Conservation (phyloP, 2,113 vertebrate species). For the Hippocampus abdominalis region DNA sequence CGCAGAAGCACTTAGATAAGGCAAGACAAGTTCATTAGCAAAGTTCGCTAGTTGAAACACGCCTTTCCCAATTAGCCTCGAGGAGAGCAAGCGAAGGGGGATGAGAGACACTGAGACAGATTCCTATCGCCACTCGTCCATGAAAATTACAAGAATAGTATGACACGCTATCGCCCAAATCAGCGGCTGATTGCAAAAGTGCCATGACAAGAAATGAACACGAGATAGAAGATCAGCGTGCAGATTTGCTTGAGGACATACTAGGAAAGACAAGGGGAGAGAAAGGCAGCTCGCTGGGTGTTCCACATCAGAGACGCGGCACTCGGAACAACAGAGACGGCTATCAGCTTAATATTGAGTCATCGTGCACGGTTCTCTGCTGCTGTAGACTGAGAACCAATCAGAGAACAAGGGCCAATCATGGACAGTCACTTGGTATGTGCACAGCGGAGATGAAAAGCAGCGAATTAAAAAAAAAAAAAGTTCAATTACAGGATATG, state of each 20-base stretch:
- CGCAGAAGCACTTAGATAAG: constrained; percentile 65
- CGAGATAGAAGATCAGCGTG: constrained; percentile 62
- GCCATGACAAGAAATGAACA: constrained; percentile 69
- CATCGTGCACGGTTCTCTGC: constrained; percentile 47
- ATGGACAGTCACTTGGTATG: constrained; percentile 60
- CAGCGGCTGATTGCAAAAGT: constrained; percentile 68
- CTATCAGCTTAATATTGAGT: constrained; percentile 65
- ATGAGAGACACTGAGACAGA: constrained; percentile 63
- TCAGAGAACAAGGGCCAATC: constrained; percentile 54
- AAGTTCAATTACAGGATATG: constrained; percentile 68
- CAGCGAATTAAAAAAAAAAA: constrained; percentile 58
- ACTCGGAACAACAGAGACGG: constrained; percentile 51
- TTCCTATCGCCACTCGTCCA: constrained; percentile 63
- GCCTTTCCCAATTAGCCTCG: constrained; percentile 70
- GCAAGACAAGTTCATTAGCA: constrained; percentile 75
- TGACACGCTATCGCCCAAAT: constrained; percentile 67
- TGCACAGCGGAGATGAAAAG: constrained; percentile 66
- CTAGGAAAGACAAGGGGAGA: constrained; percentile 52
- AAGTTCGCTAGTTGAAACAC: constrained; percentile 67
- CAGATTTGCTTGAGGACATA: constrained; percentile 74
- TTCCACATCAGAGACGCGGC: constrained; percentile 66
- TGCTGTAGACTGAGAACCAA: constrained; percentile 60
- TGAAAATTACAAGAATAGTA: constrained; percentile 71
- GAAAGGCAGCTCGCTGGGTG: constrained; percentile 64
- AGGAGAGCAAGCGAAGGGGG: constrained; percentile 59